These are phyloP conservation scores for Micropoecilia bifurca DNA, from an alignment of 2,797 vertebrate species.

Conservation along the genomic window DNA sequence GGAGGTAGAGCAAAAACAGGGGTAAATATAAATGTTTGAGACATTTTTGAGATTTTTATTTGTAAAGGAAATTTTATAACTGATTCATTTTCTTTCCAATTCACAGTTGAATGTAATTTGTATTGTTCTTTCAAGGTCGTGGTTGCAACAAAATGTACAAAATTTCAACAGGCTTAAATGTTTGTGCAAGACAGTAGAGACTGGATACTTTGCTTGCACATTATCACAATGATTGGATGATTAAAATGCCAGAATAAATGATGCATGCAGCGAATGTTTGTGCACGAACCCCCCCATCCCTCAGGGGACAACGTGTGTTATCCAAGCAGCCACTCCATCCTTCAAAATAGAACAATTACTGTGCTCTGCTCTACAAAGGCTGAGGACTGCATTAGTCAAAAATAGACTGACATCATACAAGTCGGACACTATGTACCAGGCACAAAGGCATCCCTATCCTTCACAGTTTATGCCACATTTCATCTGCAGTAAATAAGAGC, in stretches of 20 bases:
- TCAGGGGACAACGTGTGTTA: constrained; percentile 41
- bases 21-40: not conserved
- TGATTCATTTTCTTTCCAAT: not conserved
- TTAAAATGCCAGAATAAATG: constrained; percentile 37
- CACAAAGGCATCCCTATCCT: constrained; percentile 85
- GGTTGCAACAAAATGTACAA: not conserved
- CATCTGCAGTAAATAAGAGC: constrained; percentile 82
- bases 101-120: not conserved
- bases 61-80: not conserved
- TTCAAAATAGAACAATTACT: constrained; percentile 72
- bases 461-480: constrained; percentile 85
- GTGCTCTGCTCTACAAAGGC: constrained; percentile 75
- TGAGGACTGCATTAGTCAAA: constrained; percentile 85
- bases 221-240: constrained; percentile 26
- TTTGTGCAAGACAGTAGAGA: not conserved
- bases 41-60: not conserved
- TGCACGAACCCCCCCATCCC: not conserved
- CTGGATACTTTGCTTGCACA: not conserved
- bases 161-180: too few relatives aligned
- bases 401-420: constrained; percentile 90
- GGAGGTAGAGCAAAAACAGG: not conserved
- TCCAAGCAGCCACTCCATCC: constrained; percentile 65
- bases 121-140: not conserved
- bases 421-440: constrained; percentile 81
- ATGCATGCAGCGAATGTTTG: constrained; percentile 13